A percentile compares a stretch with the other conserved stretches of the same genome.
Evolutionary conservation across 2,113 vertebrate species (phyloP).

Genomic region (Dromas ardeola): DNA sequence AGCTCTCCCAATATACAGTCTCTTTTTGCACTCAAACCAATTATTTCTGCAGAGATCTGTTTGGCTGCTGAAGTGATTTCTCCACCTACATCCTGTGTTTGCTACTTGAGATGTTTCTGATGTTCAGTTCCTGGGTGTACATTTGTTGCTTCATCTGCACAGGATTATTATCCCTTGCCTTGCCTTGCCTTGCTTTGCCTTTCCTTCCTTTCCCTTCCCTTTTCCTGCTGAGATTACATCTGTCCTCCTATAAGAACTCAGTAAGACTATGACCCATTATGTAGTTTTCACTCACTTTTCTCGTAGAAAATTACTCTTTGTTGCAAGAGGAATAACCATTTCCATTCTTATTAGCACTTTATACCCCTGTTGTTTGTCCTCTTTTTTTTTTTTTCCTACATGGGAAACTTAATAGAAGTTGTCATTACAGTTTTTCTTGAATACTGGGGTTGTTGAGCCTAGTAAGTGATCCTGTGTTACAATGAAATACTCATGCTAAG

Average conservation of each 20-base stretch:
- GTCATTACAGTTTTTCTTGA: constrained; percentile 33
- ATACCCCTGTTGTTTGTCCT: not conserved
- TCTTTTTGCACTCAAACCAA: not conserved
- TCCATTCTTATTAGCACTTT: not conserved
- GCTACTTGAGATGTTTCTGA: not conserved
- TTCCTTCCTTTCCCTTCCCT: not conserved
- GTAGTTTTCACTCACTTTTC: not conserved
- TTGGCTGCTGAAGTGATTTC: not conserved
- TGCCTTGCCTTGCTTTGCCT: not conserved
- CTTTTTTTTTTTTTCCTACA: not conserved
- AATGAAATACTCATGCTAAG: not conserved
- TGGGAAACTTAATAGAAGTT: not conserved
- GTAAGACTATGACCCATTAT: not conserved
- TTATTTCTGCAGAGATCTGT: not conserved
- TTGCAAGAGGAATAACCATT: not conserved
- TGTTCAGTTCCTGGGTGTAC: not conserved
- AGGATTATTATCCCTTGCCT: not conserved
- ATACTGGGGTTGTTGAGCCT: constrained; percentile 16
- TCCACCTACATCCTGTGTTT: not conserved
- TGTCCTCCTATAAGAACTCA: not conserved
- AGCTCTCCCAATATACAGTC: not conserved
- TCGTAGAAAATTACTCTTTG: not conserved
- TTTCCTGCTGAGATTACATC: not conserved
- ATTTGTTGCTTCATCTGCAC: not conserved
- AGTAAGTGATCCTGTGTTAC: not conserved